Evolutionary conservation across 2,888 invertebrate species (phyloP).

Genomic region (Tholera decimalis): DNA sequence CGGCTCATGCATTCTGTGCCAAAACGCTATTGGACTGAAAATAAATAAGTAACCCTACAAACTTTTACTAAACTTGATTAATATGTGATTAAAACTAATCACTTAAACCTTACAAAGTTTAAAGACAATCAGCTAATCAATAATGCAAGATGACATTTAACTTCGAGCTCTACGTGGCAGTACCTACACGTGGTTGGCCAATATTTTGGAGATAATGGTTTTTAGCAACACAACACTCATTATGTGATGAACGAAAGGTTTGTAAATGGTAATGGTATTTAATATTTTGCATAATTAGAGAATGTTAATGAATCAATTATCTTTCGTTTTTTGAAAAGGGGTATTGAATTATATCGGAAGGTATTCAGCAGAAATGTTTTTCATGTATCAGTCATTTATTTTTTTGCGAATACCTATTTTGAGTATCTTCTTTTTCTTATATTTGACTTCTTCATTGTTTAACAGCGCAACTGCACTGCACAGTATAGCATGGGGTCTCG

Average conservation of each 20-base stretch:
- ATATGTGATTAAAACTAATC: conserved; percentile 15
- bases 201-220: conserved; percentile 36
- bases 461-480: too few species aligned
- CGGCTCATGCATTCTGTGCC: too few species aligned
- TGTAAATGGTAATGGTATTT: conserved; percentile 21
- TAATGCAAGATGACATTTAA: conserved; percentile 57
- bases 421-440: background rate
- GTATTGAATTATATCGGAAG: too few species aligned
- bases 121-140: conserved; percentile 41
- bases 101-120: conserved; percentile 13
- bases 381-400: too few species aligned
- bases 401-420: too few species aligned
- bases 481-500: too few species aligned
- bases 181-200: conserved; percentile 41
- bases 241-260: conserved; percentile 21
- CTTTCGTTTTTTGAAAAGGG: background rate
- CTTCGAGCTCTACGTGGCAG: conserved; percentile 54
- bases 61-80: too few species aligned
- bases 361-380: background rate
- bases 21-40: too few species aligned
- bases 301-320: background rate
- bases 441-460: too few species aligned
- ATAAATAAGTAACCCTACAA: too few species aligned
- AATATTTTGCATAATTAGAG: conserved; percentile 23
- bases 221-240: conserved; percentile 41